These are phyloP conservation scores for Aricia artaxerxes DNA, from an alignment of 2,888 invertebrate genomes.

Conservation along the genomic window DNA sequence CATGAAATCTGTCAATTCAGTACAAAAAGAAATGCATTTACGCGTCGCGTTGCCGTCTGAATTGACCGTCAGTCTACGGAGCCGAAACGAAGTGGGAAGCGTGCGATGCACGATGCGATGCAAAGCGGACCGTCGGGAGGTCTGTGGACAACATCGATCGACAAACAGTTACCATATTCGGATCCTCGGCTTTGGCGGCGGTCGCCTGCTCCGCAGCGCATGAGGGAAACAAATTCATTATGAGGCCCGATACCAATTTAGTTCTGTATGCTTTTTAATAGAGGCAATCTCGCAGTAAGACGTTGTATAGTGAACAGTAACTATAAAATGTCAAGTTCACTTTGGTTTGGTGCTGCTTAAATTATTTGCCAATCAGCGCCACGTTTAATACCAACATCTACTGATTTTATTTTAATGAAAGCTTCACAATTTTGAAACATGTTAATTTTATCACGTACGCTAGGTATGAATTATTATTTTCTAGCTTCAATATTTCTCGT, in stretches of 20 bases:
- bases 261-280: background rate
- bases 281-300: background rate
- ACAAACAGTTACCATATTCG: constrained; percentile 89
- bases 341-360: too few species aligned
- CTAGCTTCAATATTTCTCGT: background rate
- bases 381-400: background rate
- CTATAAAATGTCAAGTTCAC: background rate
- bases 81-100: constrained; percentile 53
- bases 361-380: background rate
- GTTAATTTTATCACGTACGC: too few species aligned
- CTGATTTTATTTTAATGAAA: background rate
- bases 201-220: constrained; percentile 84
- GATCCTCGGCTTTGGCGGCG: constrained; percentile 94
- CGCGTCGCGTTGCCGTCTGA: too few species aligned
- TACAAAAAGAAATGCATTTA: too few species aligned
- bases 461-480: background rate
- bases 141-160: constrained; percentile 67
- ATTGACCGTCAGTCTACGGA: background rate
- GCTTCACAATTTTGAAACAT: background rate
- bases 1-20: too few species aligned
- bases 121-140: constrained; percentile 68
- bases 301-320: background rate
- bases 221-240: constrained; percentile 76
- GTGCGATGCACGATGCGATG: constrained; percentile 74
- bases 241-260: constrained; percentile 50